phyloP scores from a whole-genome alignment of 2,888 invertebrate species.

The Cataglyphis albicans region DNA sequence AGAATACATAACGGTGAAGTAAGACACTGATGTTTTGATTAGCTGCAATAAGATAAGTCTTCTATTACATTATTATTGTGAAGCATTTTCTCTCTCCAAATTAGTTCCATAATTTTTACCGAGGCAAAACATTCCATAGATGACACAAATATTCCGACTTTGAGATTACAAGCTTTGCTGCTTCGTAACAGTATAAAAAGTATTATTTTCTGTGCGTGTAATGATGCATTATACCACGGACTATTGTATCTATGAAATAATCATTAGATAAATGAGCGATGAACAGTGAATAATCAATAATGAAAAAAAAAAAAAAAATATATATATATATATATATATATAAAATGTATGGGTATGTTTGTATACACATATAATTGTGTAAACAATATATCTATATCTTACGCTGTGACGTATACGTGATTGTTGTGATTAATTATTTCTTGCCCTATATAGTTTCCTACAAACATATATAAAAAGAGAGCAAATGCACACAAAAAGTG shows the following conservation, averaged over 20 bases:
- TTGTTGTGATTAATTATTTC: slow-evolving; percentile 18
- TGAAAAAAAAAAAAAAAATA: too few relatives aligned
- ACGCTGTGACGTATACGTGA: too few relatives aligned
- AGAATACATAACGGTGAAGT: slow-evolving; percentile 9
- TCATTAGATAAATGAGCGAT: too few relatives aligned
- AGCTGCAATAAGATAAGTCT: background rate
- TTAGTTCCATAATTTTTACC: background rate
- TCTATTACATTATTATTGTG: background rate
- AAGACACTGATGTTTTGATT: slow-evolving; percentile 4
- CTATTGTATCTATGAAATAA: background rate
- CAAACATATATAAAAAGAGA: background rate
- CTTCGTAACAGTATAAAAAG: background rate
- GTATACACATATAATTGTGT: too few relatives aligned
- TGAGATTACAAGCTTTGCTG: background rate
- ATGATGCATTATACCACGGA: background rate
- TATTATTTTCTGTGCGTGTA: background rate
- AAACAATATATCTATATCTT: too few relatives aligned
- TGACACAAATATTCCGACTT: background rate
- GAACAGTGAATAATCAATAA: too few relatives aligned
- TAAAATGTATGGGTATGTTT: too few relatives aligned
- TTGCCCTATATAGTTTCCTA: slow-evolving; percentile 22
- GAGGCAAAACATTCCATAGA: slow-evolving; percentile 20
- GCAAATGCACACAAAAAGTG: background rate
- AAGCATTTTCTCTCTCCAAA: background rate
- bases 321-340: too few relatives aligned